Evolutionary conservation across 2,113 vertebrate species (phyloP).

Genomic region (Lophochroa leadbeateri): DNA sequence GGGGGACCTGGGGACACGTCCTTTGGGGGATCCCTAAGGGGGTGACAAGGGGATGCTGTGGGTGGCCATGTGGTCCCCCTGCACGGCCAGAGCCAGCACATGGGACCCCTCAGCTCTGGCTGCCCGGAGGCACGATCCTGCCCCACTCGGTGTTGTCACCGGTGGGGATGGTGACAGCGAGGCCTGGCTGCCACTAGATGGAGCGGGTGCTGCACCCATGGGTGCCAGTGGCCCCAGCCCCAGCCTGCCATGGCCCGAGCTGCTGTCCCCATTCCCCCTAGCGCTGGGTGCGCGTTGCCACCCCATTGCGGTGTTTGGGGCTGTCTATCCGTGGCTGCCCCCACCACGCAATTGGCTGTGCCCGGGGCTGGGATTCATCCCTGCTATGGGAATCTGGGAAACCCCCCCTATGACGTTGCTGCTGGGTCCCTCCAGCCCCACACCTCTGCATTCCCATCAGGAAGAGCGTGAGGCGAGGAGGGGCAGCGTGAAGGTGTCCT

Average conservation of each 20-base stretch:
- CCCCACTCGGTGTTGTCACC: rapidly evolving
- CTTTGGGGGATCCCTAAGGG: rapidly evolving
- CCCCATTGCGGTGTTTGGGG: rapidly evolving
- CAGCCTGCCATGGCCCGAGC: not conserved
- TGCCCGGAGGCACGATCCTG: rapidly evolving
- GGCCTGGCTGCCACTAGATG: not conserved
- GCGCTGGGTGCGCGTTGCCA: rapidly evolving
- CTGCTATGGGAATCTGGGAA: not conserved
- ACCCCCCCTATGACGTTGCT: not conserved
- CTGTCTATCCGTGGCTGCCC: too few species aligned
- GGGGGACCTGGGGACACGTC: rapidly evolving
- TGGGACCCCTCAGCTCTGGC: not conserved
- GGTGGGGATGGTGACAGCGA: not conserved
- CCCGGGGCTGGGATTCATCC: rapidly evolving
- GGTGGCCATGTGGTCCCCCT: not conserved
- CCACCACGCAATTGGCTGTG: not conserved
- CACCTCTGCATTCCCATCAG: not conserved
- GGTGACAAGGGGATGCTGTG: not conserved
- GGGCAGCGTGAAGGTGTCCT: not conserved
- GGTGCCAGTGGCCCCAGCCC: not conserved
- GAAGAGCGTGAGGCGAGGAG: not conserved
- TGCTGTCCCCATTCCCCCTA: not conserved
- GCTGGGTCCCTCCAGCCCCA: not conserved
- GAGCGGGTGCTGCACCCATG: not conserved
- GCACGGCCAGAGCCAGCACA: not conserved